Evolutionary conservation across 2,888 invertebrate genomes (phyloP), one percentile per base, ranked within the genome.

Genomic region (Agrochola litura): DNA sequence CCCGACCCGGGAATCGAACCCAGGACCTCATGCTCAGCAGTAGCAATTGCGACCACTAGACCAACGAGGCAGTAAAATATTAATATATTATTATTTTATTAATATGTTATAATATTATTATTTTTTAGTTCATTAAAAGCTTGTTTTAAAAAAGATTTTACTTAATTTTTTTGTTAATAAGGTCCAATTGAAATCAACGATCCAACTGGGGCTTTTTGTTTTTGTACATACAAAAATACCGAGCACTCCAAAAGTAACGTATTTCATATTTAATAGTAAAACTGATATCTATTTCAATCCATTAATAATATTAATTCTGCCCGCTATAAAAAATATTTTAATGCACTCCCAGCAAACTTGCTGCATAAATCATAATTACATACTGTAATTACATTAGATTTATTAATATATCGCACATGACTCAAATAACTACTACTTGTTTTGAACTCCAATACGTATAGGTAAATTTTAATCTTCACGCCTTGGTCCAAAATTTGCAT

Each of bases 371-470:
- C 81, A 82, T 81, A 80, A 67, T 83, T 37, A 58, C 52, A n/a
- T 52, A 37, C 22, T 46, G 67, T 71, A 78, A 84, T 84, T 70
- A 84, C 65, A 81, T 84, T 84, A 84, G 81, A 84, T 84, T 80
- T 80, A 80, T 82, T 52, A 82, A 82, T 30, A 65, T 66, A 56
- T 30, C 30, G 54, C 52, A 76, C 16, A 41, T 14, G 43, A 37
- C 25, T 49, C 4, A 19, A n/a, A n/a, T 56, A n/a, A 63, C 61
- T 63, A 12, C 10, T 61, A 22, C 3, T 3, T 63, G 9, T 52
- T 67, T 67, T 52, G 22, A 67, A 67, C 22, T 49, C 30, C 8
- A 49, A 14, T 6, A 10, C 6, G 5, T 66, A 14, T 14, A 14
- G 5, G 30, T 30, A 0, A 1, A 52, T 65, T 46, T 72, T 0